phyloP scores from a whole-genome alignment of 1,140 invertebrate genomes.

The Tetranychus cinnabarinus region DNA sequence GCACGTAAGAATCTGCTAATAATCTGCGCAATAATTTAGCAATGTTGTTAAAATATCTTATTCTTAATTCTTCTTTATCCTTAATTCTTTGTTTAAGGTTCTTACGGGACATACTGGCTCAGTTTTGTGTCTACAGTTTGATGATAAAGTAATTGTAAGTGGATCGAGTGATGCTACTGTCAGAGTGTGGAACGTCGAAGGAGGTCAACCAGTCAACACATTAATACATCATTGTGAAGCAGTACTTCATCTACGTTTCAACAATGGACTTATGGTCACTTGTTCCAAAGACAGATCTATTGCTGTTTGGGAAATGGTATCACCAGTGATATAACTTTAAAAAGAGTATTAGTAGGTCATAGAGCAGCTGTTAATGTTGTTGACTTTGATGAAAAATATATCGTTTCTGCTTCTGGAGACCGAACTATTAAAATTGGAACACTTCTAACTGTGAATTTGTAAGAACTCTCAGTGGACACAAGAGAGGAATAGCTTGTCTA shows the following conservation, averaged over 20 bases:
- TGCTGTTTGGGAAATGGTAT: slow-evolving; percentile 99
- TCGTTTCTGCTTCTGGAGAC: slow-evolving; percentile 97
- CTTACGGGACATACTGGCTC: slow-evolving; percentile 92
- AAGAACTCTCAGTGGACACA: slow-evolving; percentile 94
- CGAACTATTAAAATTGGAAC: slow-evolving; percentile 96
- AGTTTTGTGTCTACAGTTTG: slow-evolving; percentile 92
- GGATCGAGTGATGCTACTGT: slow-evolving; percentile 90
- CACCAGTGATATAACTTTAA: slow-evolving; percentile 82
- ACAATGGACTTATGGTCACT: slow-evolving; percentile 99
- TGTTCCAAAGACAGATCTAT: slow-evolving; percentile 99
- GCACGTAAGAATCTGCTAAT: slow-evolving; percentile 30
- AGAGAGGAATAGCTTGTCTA: slow-evolving; percentile 93
- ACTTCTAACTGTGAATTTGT: slow-evolving; percentile 96
- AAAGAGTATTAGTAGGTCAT: slow-evolving; percentile 86
- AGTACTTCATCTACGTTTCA: slow-evolving; percentile 89
- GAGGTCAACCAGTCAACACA: slow-evolving; percentile 54
- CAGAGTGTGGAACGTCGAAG: slow-evolving; percentile 31
- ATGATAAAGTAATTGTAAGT: slow-evolving; percentile 93
- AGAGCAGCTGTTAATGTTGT: slow-evolving; percentile 97
- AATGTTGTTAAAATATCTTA: slow-evolving; percentile 1
- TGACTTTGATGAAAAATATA: slow-evolving; percentile 98
- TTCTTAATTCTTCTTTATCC: too few species aligned
- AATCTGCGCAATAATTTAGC: neutral
- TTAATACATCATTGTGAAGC: slow-evolving; percentile 98
- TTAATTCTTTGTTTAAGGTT: slow-evolving; percentile 35